Percentiles rank a stretch among this genome's conserved stretches.
These are phyloP conservation scores for Cyprinus carpio DNA, from an alignment of 2,113 vertebrate species.

Conservation along the genomic window DNA sequence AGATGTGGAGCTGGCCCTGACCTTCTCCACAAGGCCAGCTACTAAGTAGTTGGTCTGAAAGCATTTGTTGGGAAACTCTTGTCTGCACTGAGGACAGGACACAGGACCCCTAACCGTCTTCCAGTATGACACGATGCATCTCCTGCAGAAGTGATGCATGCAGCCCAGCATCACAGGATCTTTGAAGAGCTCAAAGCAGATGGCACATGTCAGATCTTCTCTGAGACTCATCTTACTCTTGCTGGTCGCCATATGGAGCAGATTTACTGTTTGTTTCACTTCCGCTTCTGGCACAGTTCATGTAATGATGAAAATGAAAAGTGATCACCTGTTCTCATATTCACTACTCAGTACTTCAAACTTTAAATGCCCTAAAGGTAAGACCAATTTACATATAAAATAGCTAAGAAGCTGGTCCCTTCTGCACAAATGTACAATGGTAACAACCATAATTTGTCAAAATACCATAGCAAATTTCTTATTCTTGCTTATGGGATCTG, in stretches of 20 bases:
- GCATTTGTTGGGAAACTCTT: slow-evolving; percentile 69
- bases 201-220: slow-evolving; percentile 86
- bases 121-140: slow-evolving; percentile 84
- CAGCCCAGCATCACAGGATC: slow-evolving; percentile 87
- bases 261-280: slow-evolving; percentile 50
- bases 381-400: neutral
- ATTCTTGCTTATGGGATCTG: neutral
- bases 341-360: neutral
- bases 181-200: slow-evolving; percentile 84
- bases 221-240: slow-evolving; percentile 67
- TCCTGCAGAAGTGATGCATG: slow-evolving; percentile 87
- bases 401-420: neutral
- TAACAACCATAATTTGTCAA: neutral
- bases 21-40: slow-evolving; percentile 81
- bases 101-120: slow-evolving; percentile 65
- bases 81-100: slow-evolving; percentile 83
- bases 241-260: slow-evolving; percentile 28
- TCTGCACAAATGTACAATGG: neutral
- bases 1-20: slow-evolving; percentile 69
- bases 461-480: neutral
- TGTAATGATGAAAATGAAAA: neutral
- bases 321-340: slow-evolving; percentile 13
- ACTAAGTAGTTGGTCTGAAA: slow-evolving; percentile 84
- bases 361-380: neutral
- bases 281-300: slow-evolving; percentile 27